phyloP scores from a whole-genome alignment of 1,140 invertebrate genomes.

The Anastrepha obliqua region DNA sequence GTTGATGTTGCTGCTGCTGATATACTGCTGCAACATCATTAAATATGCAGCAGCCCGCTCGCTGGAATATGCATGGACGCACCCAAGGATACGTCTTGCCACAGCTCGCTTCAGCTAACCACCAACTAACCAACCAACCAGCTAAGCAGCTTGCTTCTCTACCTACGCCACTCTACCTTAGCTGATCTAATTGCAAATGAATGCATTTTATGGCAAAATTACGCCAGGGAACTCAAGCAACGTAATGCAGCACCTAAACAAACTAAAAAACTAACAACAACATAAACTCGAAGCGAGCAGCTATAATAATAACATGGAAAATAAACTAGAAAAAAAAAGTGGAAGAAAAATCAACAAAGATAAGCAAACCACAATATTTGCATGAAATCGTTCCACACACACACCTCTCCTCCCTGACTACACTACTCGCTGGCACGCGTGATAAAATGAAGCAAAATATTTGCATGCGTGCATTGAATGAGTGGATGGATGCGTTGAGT shows the following conservation, averaged over 20 bases:
- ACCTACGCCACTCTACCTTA: background rate
- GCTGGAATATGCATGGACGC: background rate
- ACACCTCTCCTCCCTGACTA: too few species aligned
- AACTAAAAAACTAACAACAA: slow-evolving; percentile 33
- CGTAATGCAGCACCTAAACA: background rate
- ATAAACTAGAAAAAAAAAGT: background rate
- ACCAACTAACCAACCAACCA: too few species aligned
- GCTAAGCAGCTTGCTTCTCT: background rate
- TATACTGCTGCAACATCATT: slow-evolving; percentile 22
- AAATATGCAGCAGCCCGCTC: slow-evolving; percentile 22
- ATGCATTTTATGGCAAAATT: slow-evolving; percentile 37
- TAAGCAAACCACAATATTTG: slow-evolving; percentile 31
- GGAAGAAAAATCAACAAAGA: slow-evolving; percentile 2
- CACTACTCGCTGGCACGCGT: background rate
- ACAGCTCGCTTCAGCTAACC: background rate
- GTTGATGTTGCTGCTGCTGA: background rate
- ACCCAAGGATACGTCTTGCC: slow-evolving; percentile 11
- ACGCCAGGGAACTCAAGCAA: background rate
- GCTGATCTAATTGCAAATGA: slow-evolving; percentile 51
- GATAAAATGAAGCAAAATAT: slow-evolving; percentile 52
- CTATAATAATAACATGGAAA: background rate
- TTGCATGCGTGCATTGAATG: slow-evolving; percentile 32
- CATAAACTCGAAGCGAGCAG: slow-evolving; percentile 32
- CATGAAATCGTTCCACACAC: background rate
- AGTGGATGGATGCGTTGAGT: slow-evolving; percentile 20